Evolutionary conservation across 1,140 invertebrate genomes (phyloP), one percentile per base, ranked within the genome.

Genomic region (Campodea augens): DNA sequence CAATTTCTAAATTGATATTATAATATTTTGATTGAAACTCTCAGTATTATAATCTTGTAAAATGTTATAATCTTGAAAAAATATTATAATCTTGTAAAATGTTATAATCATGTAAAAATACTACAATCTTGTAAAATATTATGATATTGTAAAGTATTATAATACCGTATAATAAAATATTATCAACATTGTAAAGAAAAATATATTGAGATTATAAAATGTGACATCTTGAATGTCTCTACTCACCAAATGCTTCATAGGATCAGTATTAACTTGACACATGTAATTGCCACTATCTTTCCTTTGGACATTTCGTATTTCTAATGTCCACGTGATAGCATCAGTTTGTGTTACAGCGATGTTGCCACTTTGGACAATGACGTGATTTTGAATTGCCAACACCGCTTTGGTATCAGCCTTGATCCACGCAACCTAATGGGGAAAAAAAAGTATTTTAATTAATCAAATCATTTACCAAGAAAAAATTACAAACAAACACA

Each of bases 211-310:
- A n/a, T n/a, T n/a, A n/a, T n/a, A n/a, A n/a, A n/a, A n/a, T n/a
- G n/a, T n/a, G n/a, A n/a, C n/a, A 22, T 10, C 4, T 42, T 22
- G n/a, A n/a, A n/a, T n/a, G 5, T 42, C 22, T 15, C 7, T 41
- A 52, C 66, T 73, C 59, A 87, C 83, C 74, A 87, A 83, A 67
- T 79, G 84, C 64, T 85, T 85, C 82, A 92, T 89, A 13, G 87
- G 86, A 63, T 90, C 79, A 47, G 88, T 87, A 61, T 91, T 89
- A 55, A 91, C 78, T 70, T 92, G 88, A 66, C 87, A 91, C 81
- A 89, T 90, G 57, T 86, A 85, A 55, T 78, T 73, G 48, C 87
- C 87, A 36, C 81, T 66, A 65, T 93, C 88, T 55, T 81, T 79
- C 53, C 81, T 69, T 55, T 78, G 75, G 32, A 87, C 83, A 50